Percentiles rank a stretch among this genome's conserved stretches.
Evolutionary conservation across 2,113 vertebrate genomes (phyloP).

Genomic region (Tenrec ecaudatus): DNA sequence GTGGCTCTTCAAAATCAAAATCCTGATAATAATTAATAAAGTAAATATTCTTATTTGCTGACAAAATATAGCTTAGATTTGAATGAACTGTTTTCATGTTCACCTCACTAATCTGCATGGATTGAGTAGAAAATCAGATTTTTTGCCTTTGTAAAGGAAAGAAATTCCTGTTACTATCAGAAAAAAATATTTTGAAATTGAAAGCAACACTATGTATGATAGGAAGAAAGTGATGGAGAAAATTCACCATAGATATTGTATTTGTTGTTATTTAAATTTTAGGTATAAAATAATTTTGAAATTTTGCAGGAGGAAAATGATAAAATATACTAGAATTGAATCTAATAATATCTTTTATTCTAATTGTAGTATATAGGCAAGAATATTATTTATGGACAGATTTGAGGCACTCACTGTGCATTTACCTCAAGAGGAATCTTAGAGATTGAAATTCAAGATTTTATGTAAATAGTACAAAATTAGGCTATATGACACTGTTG

Average conservation of each 20-base stretch:
- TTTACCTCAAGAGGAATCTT: background rate
- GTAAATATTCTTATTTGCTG: background rate
- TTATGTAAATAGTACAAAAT: background rate
- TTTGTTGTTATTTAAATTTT: too few relatives aligned
- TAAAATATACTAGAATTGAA: too few relatives aligned
- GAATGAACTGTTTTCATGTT: background rate
- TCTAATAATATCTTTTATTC: too few relatives aligned
- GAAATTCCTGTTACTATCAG: too few relatives aligned
- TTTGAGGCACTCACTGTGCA: background rate
- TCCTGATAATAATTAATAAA: background rate
- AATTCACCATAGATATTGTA: too few relatives aligned
- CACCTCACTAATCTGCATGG: background rate
- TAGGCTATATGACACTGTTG: too few relatives aligned
- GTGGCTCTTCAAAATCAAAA: background rate
- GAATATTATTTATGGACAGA: conserved; percentile 3
- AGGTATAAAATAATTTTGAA: too few relatives aligned
- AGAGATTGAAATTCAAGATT: background rate
- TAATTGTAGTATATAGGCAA: background rate
- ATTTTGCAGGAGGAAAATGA: too few relatives aligned
- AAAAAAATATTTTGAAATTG: too few relatives aligned
- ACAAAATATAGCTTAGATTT: background rate
- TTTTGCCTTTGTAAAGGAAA: background rate
- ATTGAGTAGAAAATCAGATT: background rate
- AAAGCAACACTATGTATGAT: too few relatives aligned
- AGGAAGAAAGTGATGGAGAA: too few relatives aligned